Percentiles rank a stretch among this genome's conserved stretches.
phyloP scores from a whole-genome alignment of 2,113 vertebrate species.

The Craseonycteris thonglongyai region DNA sequence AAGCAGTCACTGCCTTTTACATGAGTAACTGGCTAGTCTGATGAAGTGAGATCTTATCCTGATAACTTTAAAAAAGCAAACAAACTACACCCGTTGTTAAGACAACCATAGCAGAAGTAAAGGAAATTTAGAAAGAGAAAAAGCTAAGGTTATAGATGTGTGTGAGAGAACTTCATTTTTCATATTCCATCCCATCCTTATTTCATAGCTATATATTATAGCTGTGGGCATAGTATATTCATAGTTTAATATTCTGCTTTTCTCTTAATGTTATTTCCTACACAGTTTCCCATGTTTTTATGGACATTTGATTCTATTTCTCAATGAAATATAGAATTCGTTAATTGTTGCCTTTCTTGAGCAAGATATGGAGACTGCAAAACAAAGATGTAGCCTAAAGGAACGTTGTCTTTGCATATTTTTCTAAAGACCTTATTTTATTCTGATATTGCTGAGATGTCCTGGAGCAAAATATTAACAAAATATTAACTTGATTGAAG shows the following conservation, averaged over 20 bases:
- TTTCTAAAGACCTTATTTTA: not conserved
- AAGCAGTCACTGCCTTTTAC: not conserved
- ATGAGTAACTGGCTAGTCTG: not conserved
- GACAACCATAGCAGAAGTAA: constrained; percentile 11
- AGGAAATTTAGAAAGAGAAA: constrained; percentile 9
- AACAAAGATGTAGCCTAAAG: not conserved
- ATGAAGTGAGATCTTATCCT: not conserved
- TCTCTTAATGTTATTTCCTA: not conserved
- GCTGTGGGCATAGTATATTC: not conserved
- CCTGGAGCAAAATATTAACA: not conserved
- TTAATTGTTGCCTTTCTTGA: not conserved
- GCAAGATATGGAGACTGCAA: not conserved
- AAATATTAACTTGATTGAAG: not conserved
- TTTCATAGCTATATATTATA: not conserved
- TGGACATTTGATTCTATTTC: not conserved
- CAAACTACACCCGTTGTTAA: not conserved
- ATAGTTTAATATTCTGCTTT: not conserved
- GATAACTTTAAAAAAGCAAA: constrained; percentile 26
- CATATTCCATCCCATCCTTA: not conserved
- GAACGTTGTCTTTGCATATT: not conserved
- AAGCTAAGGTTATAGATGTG: not conserved
- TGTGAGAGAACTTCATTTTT: not conserved
- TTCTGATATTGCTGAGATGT: not conserved
- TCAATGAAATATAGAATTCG: not conserved
- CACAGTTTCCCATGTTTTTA: not conserved